phyloP scores from a whole-genome alignment of 1,140 invertebrate genomes.

The Diplogasteroides magnus region DNA sequence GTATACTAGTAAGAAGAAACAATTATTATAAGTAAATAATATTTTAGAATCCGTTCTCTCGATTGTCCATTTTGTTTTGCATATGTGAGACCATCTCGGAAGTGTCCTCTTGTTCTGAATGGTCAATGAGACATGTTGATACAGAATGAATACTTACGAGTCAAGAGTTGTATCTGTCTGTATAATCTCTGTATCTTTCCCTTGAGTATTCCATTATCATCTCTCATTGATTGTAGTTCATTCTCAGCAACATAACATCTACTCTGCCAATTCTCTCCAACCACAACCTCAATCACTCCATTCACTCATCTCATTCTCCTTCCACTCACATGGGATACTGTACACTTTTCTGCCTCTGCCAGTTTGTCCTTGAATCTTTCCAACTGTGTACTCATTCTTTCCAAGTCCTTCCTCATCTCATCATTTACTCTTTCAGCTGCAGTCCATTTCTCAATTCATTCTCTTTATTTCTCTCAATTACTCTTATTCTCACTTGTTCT shows the following conservation, averaged over 20 bases:
- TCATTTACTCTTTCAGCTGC: background rate
- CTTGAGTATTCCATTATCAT: constrained; percentile 45
- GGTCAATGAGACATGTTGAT: background rate
- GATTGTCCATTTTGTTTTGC: constrained; percentile 3
- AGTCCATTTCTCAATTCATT: background rate
- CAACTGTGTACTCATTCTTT: background rate
- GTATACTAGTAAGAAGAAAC: too few species aligned
- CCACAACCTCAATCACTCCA: background rate
- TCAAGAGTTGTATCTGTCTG: constrained; percentile 39
- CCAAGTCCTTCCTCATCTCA: background rate
- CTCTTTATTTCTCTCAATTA: background rate
- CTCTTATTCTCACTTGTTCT: background rate
- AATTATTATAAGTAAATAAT: too few species aligned
- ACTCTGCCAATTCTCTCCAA: background rate
- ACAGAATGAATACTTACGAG: constrained; percentile 24
- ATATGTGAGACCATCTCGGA: constrained; percentile 11
- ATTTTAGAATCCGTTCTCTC: background rate
- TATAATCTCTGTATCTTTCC: constrained; percentile 44
- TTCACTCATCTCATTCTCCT: background rate
- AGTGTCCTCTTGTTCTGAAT: constrained; percentile 9
- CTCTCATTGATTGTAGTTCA: constrained; percentile 39
- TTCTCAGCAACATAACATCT: constrained; percentile 3
- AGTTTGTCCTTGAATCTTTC: background rate
- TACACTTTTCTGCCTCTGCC: background rate
- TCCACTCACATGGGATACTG: background rate